Conservation (phyloP, 2,888 invertebrate genomes). For the Drosophila cognata region DNA sequence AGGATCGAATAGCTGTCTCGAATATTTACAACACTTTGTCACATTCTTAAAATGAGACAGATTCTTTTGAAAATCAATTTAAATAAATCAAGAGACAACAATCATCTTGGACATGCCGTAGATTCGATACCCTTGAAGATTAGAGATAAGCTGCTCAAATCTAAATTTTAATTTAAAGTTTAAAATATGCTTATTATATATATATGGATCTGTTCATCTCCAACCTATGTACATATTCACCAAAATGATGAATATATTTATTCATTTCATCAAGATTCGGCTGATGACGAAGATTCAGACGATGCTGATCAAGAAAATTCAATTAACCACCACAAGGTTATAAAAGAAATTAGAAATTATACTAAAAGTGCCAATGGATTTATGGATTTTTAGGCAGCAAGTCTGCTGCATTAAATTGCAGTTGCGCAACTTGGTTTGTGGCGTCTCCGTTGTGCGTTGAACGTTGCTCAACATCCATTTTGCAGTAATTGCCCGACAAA, state of each 20-base stretch:
- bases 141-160: background rate
- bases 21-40: constrained; percentile 8
- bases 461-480: constrained; percentile 1
- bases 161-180: background rate
- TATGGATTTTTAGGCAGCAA: background rate
- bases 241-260: too few species aligned
- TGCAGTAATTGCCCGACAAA: constrained; percentile 2
- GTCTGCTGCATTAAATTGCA: background rate
- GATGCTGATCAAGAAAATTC: background rate
- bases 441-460: background rate
- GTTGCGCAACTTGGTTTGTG: background rate
- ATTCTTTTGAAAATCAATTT: background rate
- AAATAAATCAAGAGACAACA: background rate
- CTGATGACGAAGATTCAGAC: too few species aligned
- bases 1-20: constrained; percentile 15
- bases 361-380: background rate
- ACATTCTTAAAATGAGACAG: background rate
- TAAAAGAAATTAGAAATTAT: background rate
- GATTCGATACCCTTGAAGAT: background rate
- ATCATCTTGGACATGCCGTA: background rate
- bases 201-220: too few species aligned
- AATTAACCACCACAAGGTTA: background rate
- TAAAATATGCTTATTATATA: too few species aligned
- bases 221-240: too few species aligned
- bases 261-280: background rate